Evolutionary conservation across 2,113 vertebrate species (phyloP).

Genomic region (Tetrax tetrax): DNA sequence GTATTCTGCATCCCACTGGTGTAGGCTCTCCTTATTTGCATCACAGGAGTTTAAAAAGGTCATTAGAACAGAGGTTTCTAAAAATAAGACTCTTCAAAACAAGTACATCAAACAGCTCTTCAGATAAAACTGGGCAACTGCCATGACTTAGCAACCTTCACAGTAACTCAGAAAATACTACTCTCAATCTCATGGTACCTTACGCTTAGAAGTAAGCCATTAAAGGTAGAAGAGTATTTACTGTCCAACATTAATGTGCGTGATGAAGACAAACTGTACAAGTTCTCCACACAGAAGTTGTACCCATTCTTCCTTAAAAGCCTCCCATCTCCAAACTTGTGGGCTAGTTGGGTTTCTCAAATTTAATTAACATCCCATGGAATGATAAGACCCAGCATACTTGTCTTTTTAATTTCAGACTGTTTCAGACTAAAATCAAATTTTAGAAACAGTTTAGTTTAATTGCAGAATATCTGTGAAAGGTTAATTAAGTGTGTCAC

Average conservation of each 20-base stretch:
- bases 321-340: neutral
- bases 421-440: neutral
- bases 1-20: constrained; percentile 43
- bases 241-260: no score
- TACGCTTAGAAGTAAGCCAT: neutral
- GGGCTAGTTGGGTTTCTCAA: neutral
- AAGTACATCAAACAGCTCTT: constrained; percentile 60
- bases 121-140: constrained; percentile 51
- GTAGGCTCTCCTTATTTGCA: constrained; percentile 49
- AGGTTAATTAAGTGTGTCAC: neutral
- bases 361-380: neutral
- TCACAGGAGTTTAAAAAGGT: constrained; percentile 56
- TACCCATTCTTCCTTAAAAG: neutral
- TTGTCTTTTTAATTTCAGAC: neutral
- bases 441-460: neutral
- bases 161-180: neutral
- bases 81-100: constrained; percentile 69
- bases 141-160: neutral
- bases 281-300: neutral
- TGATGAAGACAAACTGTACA: neutral
- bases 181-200: neutral
- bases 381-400: neutral
- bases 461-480: neutral
- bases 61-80: constrained; percentile 56
- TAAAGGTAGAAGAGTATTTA: neutral